phyloP scores from a whole-genome alignment of 2,888 invertebrate species.

The Drosophila mimetica region DNA sequence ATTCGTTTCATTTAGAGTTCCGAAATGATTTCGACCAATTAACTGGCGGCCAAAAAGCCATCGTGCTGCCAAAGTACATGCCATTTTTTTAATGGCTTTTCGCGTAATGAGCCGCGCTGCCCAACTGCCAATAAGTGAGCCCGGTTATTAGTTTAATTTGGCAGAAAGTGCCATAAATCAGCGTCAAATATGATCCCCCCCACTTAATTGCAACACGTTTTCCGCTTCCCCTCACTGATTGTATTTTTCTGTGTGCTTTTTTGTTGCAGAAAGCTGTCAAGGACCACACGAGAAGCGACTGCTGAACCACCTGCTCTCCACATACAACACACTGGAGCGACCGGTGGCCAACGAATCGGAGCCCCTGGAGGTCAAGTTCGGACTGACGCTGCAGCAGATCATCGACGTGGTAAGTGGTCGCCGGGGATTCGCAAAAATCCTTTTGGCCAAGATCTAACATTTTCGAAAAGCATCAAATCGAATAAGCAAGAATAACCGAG shows the following conservation, averaged over 20 bases:
- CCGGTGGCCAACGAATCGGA: slow-evolving; percentile 97
- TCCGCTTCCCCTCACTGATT: background rate
- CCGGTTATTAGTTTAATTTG: slow-evolving; percentile 52
- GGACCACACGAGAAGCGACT: slow-evolving; percentile 95
- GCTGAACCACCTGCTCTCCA: slow-evolving; percentile 91
- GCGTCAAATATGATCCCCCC: slow-evolving; percentile 27
- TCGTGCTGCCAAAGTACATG: slow-evolving; percentile 28
- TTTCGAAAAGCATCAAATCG: slow-evolving; percentile 36
- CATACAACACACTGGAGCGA: slow-evolving; percentile 95
- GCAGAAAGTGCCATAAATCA: slow-evolving; percentile 57
- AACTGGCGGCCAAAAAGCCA: slow-evolving; percentile 54
- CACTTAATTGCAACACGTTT: slow-evolving; percentile 33
- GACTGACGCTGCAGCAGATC: slow-evolving; percentile 95
- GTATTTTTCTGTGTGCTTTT: background rate
- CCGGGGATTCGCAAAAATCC: slow-evolving; percentile 6
- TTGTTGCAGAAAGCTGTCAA: slow-evolving; percentile 91
- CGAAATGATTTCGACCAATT: slow-evolving; percentile 48
- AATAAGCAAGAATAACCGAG: slow-evolving; percentile 20
- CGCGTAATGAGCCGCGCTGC: slow-evolving; percentile 55
- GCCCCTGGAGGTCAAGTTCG: slow-evolving; percentile 95
- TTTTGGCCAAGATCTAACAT: slow-evolving; percentile 18
- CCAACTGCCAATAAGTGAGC: slow-evolving; percentile 55
- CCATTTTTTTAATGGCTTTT: slow-evolving; percentile 63
- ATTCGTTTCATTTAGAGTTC: slow-evolving; percentile 25
- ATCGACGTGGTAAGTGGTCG: slow-evolving; percentile 94